Percentiles rank a stretch among this genome's conserved stretches.
Conservation (phyloP, 2,888 invertebrate genomes). For the Epirrhoe alternata region DNA sequence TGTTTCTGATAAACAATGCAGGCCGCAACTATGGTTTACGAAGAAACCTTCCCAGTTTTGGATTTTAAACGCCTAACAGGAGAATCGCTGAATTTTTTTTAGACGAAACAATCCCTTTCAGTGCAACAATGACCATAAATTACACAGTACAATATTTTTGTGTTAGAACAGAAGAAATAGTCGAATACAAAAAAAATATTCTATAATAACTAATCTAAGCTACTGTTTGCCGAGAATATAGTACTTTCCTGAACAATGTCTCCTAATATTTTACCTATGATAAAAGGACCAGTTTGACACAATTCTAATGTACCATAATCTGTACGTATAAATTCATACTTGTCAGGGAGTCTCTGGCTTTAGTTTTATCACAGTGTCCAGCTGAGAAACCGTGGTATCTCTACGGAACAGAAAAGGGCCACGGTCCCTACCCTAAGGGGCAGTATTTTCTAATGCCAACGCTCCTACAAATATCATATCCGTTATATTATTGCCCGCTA, state of each 20-base stretch:
- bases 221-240: slow-evolving; percentile 5
- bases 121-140: too few relatives aligned
- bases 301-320: slow-evolving; percentile 42
- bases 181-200: not conserved
- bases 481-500: not conserved
- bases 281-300: slow-evolving; percentile 36
- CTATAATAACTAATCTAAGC: not conserved
- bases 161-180: too few relatives aligned
- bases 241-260: slow-evolving; percentile 21
- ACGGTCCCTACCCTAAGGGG: slow-evolving; percentile 65
- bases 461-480: not conserved
- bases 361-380: slow-evolving; percentile 68
- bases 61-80: not conserved
- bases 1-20: slow-evolving; percentile 45
- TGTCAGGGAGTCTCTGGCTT: slow-evolving; percentile 59
- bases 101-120: too few relatives aligned
- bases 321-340: slow-evolving; percentile 63
- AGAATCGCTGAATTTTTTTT: too few relatives aligned
- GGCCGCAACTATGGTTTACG: slow-evolving; percentile 24
- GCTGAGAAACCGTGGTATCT: slow-evolving; percentile 69
- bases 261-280: slow-evolving; percentile 27
- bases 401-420: slow-evolving; percentile 72
- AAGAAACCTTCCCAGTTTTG: slow-evolving; percentile 5
- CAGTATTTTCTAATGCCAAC: slow-evolving; percentile 13
- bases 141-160: too few relatives aligned